Conservation (phyloP, 2,888 invertebrate species). For the Cephus runcator region DNA sequence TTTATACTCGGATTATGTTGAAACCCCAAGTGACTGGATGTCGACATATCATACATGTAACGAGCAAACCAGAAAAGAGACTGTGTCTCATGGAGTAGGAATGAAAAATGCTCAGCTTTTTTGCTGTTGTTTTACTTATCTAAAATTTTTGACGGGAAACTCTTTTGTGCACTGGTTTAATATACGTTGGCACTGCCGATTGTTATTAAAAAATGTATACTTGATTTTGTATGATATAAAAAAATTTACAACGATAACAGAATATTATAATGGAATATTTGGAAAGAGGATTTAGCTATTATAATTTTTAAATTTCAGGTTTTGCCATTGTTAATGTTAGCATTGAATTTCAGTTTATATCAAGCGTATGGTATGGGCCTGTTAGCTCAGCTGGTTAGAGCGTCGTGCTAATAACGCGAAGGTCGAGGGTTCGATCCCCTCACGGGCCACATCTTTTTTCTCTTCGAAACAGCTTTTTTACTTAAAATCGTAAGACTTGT, state of each 20-base stretch:
- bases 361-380: too few species aligned
- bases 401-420: slow-evolving; percentile 60
- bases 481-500: too few species aligned
- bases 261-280: too few species aligned
- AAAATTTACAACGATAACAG: too few species aligned
- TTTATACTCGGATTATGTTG: neutral
- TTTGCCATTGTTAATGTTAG: too few species aligned
- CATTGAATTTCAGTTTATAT: too few species aligned
- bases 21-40: neutral
- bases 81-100: neutral
- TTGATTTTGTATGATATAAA: too few species aligned
- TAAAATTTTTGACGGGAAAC: neutral
- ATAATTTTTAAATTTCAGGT: too few species aligned
- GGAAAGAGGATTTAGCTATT: too few species aligned
- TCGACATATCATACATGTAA: neutral
- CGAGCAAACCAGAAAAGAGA: neutral
- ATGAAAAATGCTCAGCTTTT: neutral
- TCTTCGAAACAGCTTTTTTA: too few species aligned
- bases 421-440: slow-evolving; percentile 58
- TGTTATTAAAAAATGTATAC: too few species aligned
- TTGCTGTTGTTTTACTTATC: neutral
- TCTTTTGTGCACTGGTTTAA: neutral
- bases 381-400: slow-evolving; percentile 59
- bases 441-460: slow-evolving; percentile 39
- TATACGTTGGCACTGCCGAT: neutral